A percentile compares a stretch with the other conserved stretches of the same genome.
These are phyloP conservation scores for Maniola jurtina DNA, from an alignment of 1,140 invertebrate species.

Conservation along the genomic window DNA sequence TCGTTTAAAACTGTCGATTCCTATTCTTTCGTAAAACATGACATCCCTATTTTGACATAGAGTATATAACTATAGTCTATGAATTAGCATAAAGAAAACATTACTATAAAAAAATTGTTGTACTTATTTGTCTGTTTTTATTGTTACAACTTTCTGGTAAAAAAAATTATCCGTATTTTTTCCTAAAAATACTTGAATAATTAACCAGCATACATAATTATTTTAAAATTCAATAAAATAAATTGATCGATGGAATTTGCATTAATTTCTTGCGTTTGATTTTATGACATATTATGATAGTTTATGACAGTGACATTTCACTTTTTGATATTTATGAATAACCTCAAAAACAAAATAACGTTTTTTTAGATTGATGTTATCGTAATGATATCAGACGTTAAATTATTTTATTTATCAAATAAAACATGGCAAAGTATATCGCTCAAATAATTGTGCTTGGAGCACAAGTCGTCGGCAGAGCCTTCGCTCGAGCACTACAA, in stretches of 20 bases:
- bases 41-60: background rate
- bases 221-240: too few species aligned
- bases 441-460: constrained; percentile 94
- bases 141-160: too few species aligned
- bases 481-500: constrained; percentile 92
- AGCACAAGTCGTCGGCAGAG: constrained; percentile 92
- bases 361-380: constrained; percentile 23
- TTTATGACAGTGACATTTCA: background rate
- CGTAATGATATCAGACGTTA: constrained; percentile 50
- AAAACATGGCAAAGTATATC: constrained; percentile 93
- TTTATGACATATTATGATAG: too few species aligned
- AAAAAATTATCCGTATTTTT: too few species aligned
- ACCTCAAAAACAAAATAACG: constrained; percentile 21
- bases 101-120: too few species aligned
- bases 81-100: background rate
- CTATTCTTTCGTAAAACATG: background rate
- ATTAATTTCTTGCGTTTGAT: too few species aligned
- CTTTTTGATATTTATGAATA: constrained; percentile 28
- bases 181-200: too few species aligned
- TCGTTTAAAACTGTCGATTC: too few species aligned
- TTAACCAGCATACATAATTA: too few species aligned
- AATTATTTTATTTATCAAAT: constrained; percentile 39
- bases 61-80: too few species aligned
- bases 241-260: too few species aligned
- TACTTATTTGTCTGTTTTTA: too few species aligned